phyloP scores from a whole-genome alignment of 2,888 invertebrate genomes.

The Watsonalla cultraria region DNA sequence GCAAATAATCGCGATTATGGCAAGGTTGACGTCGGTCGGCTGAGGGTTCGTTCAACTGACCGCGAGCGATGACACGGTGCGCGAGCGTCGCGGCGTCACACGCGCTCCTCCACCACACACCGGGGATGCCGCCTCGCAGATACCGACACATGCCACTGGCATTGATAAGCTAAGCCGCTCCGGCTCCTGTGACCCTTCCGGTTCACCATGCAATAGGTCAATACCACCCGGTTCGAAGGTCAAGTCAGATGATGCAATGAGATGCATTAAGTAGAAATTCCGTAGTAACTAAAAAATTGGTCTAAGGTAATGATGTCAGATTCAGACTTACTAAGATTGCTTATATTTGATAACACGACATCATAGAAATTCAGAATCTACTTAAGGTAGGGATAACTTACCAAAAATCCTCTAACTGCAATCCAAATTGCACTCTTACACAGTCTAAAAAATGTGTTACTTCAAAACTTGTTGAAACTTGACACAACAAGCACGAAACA shows the following conservation, averaged over 20 bases:
- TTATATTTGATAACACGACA: no score
- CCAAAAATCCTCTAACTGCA: conserved; percentile 59
- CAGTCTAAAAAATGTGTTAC: conserved; percentile 42
- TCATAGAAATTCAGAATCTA: no score
- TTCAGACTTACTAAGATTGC: no score
- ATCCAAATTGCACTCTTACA: conserved; percentile 63
- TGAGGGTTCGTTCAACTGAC: conserved; percentile 77
- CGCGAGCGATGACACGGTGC: conserved; percentile 76
- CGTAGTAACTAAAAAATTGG: no score
- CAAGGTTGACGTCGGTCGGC: conserved; percentile 74
- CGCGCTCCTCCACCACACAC: conserved; percentile 28
- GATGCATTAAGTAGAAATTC: conserved; percentile 1
- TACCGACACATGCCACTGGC: conserved; percentile 2
- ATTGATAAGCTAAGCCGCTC: conserved; percentile 1
- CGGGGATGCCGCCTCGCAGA: conserved; percentile 5
- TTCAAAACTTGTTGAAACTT: conserved; percentile 67
- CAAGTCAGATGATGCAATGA: conserved; percentile 12
- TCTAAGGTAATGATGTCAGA: no score
- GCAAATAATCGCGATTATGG: conserved; percentile 78
- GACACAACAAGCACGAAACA: conserved; percentile 53
- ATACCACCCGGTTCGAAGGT: neutral
- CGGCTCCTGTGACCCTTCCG: neutral
- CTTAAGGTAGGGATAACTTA: conserved; percentile 33
- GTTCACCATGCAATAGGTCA: neutral
- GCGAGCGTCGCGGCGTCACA: conserved; percentile 62